These are phyloP conservation scores for Xiphophorus couchianus DNA, from an alignment of 2,113 vertebrate species.

Conservation along the genomic window DNA sequence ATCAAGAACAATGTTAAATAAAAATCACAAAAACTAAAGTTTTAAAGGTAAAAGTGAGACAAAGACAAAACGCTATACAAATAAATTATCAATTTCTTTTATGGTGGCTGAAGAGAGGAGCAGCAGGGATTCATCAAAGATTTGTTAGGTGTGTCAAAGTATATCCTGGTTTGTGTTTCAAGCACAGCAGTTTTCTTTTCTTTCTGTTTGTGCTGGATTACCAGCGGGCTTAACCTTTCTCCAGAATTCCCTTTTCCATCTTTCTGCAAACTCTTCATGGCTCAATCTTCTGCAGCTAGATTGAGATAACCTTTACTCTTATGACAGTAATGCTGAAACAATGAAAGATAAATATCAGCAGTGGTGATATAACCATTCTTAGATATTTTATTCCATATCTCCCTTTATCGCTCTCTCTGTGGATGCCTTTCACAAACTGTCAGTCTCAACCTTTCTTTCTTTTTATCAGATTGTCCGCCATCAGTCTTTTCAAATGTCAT, in stretches of 20 bases:
- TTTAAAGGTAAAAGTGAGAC: background rate
- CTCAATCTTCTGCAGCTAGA: slow-evolving; percentile 24
- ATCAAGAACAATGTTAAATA: slow-evolving; percentile 35
- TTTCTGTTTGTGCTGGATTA: slow-evolving; percentile 28
- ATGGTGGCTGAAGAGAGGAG: slow-evolving; percentile 27
- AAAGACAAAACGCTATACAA: background rate
- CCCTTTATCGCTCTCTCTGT: slow-evolving; percentile 8
- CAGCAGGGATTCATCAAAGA: slow-evolving; percentile 2
- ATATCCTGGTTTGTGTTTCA: background rate
- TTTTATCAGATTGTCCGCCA: slow-evolving; percentile 25
- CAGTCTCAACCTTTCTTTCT: slow-evolving; percentile 13
- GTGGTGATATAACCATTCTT: slow-evolving; percentile 41
- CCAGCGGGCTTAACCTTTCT: slow-evolving; percentile 56
- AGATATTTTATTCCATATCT: slow-evolving; percentile 44
- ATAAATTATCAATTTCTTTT: background rate
- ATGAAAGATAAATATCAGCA: slow-evolving; percentile 64
- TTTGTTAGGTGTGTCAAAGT: slow-evolving; percentile 10
- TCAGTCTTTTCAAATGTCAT: slow-evolving; percentile 29
- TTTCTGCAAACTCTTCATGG: slow-evolving; percentile 31
- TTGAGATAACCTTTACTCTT: slow-evolving; percentile 64
- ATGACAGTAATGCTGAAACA: slow-evolving; percentile 51
- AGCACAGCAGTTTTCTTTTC: slow-evolving; percentile 19
- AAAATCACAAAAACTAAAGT: background rate
- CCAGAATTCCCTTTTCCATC: slow-evolving; percentile 28
- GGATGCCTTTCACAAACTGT: slow-evolving; percentile 21